Percentiles rank a stretch among this genome's conserved stretches.
Conservation (phyloP, 2,113 vertebrate species). For the Ploceus nigricollis region DNA sequence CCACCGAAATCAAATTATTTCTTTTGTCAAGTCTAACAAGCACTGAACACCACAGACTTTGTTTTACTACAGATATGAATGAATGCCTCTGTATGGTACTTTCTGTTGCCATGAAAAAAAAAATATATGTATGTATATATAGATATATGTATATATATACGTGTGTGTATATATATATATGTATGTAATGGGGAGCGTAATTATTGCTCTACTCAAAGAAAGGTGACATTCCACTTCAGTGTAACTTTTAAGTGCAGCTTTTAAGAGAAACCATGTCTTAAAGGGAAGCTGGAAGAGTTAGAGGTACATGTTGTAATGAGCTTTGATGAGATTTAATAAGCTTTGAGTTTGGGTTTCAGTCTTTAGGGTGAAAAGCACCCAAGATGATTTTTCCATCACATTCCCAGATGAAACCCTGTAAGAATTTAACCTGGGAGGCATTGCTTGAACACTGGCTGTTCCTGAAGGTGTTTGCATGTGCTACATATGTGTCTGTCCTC, state of each 20-base stretch:
- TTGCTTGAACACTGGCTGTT: not conserved
- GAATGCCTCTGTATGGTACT: not conserved
- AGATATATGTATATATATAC: not conserved
- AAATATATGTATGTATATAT: not conserved
- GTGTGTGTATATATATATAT: not conserved
- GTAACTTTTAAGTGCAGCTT: constrained; percentile 32
- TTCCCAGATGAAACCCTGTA: not conserved
- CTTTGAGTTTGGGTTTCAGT: not conserved
- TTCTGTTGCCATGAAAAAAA: not conserved
- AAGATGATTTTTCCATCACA: not conserved
- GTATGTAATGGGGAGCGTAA: not conserved
- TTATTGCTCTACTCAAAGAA: constrained; percentile 18
- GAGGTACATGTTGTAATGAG: not conserved
- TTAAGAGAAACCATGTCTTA: not conserved
- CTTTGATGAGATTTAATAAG: not conserved
- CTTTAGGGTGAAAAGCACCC: not conserved
- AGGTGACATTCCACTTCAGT: constrained; percentile 40
- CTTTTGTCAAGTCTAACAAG: constrained; percentile 36
- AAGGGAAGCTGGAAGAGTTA: not conserved
- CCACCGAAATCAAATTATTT: not conserved
- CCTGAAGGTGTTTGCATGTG: not conserved
- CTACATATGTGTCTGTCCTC: not conserved
- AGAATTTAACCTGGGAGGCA: not conserved
- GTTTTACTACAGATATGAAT: not conserved
- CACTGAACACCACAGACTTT: constrained; percentile 2